Evolutionary conservation across 2,113 vertebrate genomes (phyloP), one percentile per base, ranked within the genome.

Genomic region (Campylomormyrus tamandua): DNA sequence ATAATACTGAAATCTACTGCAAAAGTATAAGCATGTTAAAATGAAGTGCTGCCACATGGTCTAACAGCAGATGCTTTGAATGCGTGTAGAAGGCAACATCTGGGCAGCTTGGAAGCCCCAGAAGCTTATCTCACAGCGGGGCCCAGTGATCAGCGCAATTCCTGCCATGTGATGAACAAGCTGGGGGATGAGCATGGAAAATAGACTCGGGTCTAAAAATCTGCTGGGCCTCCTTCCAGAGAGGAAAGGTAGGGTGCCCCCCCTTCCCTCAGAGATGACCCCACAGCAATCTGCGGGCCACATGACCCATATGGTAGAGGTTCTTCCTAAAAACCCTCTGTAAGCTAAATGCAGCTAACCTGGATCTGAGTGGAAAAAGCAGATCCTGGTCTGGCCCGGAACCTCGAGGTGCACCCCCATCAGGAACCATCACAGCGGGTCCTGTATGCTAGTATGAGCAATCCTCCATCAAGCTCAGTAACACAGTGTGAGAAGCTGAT

Each of bases 401-500:
- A 21, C 35, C 70, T 17, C 2, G 11, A 39, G 70, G 13, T 35
- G 70, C 31, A 15, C 31, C 74, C 17, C 74, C 15, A 39, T 80
- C 17, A 80, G 74, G 35, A 80, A 80, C 74, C 74, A 31, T 31
- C n/a, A 3, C n/a, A 13, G n/a, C 9, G 3, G n/a, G 21, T 27
- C 58, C n/a, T 27, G 58, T 66, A 27, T n/a, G 24, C 58, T 3
- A 66, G 58, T 66, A 27, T 66, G 58, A n/a, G 58, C 58, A n/a
- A 66, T 27, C 58, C 58, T 27, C 62, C 92, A 95, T 93, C 92
- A 93, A 93, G 92, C 91, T 46, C 39, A 31, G 92, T 92, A 94
- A 95, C 94, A 94, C 49, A 94, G 91, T 86, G 90, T 93, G 91
- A 85, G 92, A 91, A 91, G 92, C 91, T 91, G 87, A 46, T 9